Conservation (phyloP, 2,888 invertebrate genomes). For the Pyrochroa serraticornis region DNA sequence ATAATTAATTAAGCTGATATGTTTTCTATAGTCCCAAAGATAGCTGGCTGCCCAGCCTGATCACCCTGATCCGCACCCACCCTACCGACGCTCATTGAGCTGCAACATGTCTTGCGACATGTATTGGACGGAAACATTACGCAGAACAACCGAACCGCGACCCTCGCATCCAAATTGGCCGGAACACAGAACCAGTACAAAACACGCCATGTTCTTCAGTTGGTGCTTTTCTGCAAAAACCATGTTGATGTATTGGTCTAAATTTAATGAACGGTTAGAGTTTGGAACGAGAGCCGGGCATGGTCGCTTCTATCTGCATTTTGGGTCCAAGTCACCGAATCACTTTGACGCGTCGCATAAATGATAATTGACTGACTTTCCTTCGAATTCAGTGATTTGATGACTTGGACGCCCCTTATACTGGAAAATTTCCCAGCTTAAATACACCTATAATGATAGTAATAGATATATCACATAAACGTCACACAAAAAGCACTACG, state of each 20-base stretch:
- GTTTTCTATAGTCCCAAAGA: constrained; percentile 72
- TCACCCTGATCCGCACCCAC: constrained; percentile 58
- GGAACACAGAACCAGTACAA: too few relatives aligned
- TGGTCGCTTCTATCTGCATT: constrained; percentile 43
- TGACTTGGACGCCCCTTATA: constrained; percentile 23
- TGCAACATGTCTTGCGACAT: constrained; percentile 55
- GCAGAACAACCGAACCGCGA: constrained; percentile 47
- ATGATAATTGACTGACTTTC: constrained; percentile 23
- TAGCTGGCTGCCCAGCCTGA: constrained; percentile 55
- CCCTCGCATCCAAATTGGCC: neutral
- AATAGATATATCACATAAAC: constrained; percentile 60
- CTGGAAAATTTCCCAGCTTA: constrained; percentile 18
- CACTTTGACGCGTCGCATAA: constrained; percentile 21
- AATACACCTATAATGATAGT: constrained; percentile 49
- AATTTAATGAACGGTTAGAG: neutral
- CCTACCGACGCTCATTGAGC: constrained; percentile 58
- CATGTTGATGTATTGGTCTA: too few relatives aligned
- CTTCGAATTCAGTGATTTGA: constrained; percentile 13
- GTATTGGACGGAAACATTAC: constrained; percentile 60
- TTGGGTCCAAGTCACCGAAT: constrained; percentile 38
- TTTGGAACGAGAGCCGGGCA: constrained; percentile 16
- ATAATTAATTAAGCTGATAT: constrained; percentile 73
- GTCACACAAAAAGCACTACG: constrained; percentile 61
- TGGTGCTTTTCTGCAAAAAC: too few relatives aligned
- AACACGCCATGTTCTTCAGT: too few relatives aligned